These are phyloP conservation scores for Hypsibius dujardini DNA, from an alignment of 1,140 invertebrate species.

Conservation along the genomic window DNA sequence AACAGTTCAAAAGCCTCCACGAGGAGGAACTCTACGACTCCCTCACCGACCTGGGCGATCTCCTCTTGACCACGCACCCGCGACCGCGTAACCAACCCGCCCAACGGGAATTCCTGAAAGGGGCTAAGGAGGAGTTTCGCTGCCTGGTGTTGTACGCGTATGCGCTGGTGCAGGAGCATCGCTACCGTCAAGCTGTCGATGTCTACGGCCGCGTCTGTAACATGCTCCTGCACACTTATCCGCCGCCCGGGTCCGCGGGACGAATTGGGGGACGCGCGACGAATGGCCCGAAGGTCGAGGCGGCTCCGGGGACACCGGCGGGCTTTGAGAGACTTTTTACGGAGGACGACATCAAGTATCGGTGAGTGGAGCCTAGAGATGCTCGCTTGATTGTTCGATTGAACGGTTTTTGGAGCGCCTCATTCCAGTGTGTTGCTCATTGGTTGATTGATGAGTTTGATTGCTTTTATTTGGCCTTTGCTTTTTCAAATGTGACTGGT, in stretches of 20 bases:
- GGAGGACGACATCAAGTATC: slow-evolving; percentile 12
- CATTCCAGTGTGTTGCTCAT: no score
- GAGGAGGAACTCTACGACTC: slow-evolving; percentile 12
- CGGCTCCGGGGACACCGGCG: background rate
- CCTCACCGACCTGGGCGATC: slow-evolving; percentile 1
- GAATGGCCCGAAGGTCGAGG: background rate
- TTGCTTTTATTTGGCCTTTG: no score
- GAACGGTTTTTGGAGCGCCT: no score
- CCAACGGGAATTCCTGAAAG: background rate
- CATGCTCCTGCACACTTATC: slow-evolving; percentile 6
- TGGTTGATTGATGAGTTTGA: no score
- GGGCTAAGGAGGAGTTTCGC: slow-evolving; percentile 1
- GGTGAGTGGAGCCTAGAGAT: no score
- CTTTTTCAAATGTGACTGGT: no score
- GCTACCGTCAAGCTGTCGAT: slow-evolving; percentile 12
- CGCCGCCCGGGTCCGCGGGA: background rate
- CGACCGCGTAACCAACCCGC: background rate
- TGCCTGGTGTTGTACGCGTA: background rate
- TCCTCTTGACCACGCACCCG: background rate
- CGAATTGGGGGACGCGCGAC: background rate
- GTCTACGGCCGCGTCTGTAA: slow-evolving; percentile 6
- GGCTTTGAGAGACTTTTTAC: slow-evolving; percentile 6
- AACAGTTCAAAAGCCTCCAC: slow-evolving; percentile 12
- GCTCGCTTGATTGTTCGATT: no score
- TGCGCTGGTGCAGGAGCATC: slow-evolving; percentile 16